Conservation (phyloP, 2,888 invertebrate species). For the Epirrhoe alternata region DNA sequence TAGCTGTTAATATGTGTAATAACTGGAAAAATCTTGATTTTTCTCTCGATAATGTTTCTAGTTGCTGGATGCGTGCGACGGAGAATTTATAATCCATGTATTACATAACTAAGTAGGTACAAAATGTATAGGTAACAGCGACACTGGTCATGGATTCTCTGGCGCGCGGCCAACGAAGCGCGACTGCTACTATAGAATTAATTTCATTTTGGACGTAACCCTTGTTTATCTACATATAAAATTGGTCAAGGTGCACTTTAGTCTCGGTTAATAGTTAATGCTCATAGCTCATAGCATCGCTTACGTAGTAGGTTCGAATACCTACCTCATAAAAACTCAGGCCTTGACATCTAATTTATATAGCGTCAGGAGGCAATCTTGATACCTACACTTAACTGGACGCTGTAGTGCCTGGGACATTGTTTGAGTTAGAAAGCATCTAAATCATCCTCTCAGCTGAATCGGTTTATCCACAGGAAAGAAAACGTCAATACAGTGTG, state of each 20-base stretch:
- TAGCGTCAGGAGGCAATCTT: no score
- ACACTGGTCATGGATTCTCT: conserved; percentile 69
- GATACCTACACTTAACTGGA: no score
- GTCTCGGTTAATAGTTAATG: background rate
- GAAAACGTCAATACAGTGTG: no score
- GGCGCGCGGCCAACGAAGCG: conserved; percentile 65
- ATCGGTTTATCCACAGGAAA: no score
- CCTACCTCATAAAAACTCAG: no score
- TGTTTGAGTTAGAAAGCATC: no score
- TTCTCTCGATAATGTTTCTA: conserved; percentile 4
- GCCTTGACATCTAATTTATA: no score
- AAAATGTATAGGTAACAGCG: conserved; percentile 50
- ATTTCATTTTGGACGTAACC: conserved; percentile 73
- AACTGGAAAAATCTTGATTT: background rate
- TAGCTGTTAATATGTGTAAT: background rate
- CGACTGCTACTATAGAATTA: conserved; percentile 61
- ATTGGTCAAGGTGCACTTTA: conserved; percentile 67
- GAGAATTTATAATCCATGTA: background rate
- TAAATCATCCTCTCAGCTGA: no score
- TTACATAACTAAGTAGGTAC: conserved; percentile 12
- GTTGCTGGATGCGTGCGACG: conserved; percentile 2
- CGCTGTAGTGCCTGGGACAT: no score
- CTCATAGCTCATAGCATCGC: background rate
- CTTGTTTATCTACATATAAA: conserved; percentile 72
- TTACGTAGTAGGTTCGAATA: background rate